Base-by-base conservation (phyloP, 2,113 vertebrate genomes). In the Ploceus nigricollis region DNA sequence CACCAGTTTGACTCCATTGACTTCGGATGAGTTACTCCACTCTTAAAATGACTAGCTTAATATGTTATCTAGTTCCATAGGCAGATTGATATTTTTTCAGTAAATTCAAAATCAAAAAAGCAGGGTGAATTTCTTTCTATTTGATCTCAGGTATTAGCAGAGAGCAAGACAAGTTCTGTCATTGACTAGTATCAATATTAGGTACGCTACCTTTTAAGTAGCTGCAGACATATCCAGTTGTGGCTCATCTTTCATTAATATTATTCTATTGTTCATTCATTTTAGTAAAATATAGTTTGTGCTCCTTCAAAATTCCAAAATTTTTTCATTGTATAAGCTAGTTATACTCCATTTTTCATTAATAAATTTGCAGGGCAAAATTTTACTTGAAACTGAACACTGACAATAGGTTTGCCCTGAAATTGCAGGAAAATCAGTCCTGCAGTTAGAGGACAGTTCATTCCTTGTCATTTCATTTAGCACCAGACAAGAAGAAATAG, bases 291-390 rank as follows among this genome's bases (percentile, higher is more conserved):
- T 82, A 71, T 35, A 81, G 63, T 64, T 85, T 50, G 82, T 11
- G 56, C 60, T 78, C n/a, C 42, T 92, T 73, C 18, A 80, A 90
- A 93, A 95, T 78, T 93, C 83, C 35, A 85, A 89, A 94, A 86
- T 87, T 79, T 87, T 92, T 96, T 93, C 45, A 30, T 94, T 97
- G 77, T 75, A 82, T 96, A 93, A 96, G 56, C 56, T 91, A 97
- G 54, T 91, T 96, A 89, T 73, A 76, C 30, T 89, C 21, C 51
- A 94, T 94, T 97, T 85, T 97, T 94, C 69, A 90, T 94, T 93
- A 93, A 91, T 78, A 93, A 63, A 13, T 91, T 96, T 95, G 47
- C 28, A 92, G 79, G 88, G 45, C 66, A 94, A 77, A 48, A 4
- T 5, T 79, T 85, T 83, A 39, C 12, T 70, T 89, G 9, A 10